Conservation (phyloP, 2,888 invertebrate species). For the Neoaliturus tenellus region DNA sequence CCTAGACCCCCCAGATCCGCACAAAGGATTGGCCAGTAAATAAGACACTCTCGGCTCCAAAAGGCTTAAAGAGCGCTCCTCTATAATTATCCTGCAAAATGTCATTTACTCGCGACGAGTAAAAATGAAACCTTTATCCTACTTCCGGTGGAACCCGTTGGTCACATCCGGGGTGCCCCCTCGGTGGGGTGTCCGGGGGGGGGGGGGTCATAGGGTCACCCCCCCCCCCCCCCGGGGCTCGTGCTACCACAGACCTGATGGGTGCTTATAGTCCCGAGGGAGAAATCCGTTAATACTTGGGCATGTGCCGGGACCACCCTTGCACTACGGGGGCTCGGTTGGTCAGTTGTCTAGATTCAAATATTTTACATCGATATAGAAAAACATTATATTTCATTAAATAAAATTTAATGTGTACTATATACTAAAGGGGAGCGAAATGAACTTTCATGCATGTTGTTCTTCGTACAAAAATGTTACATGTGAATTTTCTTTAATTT, state of each 20-base stretch:
- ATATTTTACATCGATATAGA: too few relatives aligned
- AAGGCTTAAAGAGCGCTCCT: slow-evolving; percentile 36
- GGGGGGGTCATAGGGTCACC: too few relatives aligned
- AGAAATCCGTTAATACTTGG: background rate
- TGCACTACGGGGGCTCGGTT: too few relatives aligned
- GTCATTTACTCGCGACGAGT: slow-evolving; percentile 40
- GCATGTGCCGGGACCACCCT: slow-evolving; percentile 5
- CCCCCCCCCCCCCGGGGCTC: background rate
- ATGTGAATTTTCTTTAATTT: too few relatives aligned
- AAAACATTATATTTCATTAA: too few relatives aligned
- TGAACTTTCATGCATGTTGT: too few relatives aligned
- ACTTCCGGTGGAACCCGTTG: slow-evolving; percentile 51
- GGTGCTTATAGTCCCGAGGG: background rate
- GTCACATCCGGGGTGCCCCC: slow-evolving; percentile 11
- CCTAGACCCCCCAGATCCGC: background rate
- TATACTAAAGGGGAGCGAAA: too few relatives aligned
- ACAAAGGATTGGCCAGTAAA: slow-evolving; percentile 35
- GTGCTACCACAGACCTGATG: background rate
- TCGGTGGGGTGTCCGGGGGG: background rate
- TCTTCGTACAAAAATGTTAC: too few relatives aligned
- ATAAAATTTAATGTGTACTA: too few relatives aligned
- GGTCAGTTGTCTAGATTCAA: too few relatives aligned
- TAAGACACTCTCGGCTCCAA: slow-evolving; percentile 14
- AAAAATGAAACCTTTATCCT: slow-evolving; percentile 53
- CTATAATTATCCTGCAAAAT: slow-evolving; percentile 38